A percentile compares a stretch with the other conserved stretches of the same genome.
These are phyloP conservation scores for Meda fulgida DNA, from an alignment of 2,797 vertebrate species.

Conservation along the genomic window DNA sequence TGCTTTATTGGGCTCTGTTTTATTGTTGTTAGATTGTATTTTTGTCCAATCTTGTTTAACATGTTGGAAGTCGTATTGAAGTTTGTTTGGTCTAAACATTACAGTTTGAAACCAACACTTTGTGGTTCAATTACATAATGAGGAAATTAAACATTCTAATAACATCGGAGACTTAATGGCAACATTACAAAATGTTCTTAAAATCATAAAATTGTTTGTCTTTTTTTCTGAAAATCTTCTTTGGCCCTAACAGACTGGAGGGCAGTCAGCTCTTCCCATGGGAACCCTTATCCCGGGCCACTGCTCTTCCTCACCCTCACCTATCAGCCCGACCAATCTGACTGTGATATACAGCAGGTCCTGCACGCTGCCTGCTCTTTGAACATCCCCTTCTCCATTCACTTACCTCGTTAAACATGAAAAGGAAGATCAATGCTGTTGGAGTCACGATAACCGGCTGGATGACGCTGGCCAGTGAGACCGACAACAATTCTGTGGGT, in stretches of 20 bases:
- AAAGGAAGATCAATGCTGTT: conserved; percentile 88
- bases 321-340: conserved; percentile 90
- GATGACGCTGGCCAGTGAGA: conserved; percentile 70
- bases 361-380: conserved; percentile 80
- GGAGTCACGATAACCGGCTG: conserved; percentile 80
- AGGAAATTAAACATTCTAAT: neutral
- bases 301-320: conserved; percentile 86
- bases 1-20: neutral
- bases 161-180: neutral
- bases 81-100: neutral
- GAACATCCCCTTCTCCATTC: conserved; percentile 80
- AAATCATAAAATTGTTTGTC: neutral
- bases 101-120: neutral
- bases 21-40: neutral
- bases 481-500: neutral
- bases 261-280: conserved; percentile 40
- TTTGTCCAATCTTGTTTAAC: neutral
- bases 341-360: conserved; percentile 89
- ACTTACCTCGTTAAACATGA: conserved; percentile 95
- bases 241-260: conserved; percentile 44
- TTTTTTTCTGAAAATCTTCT: neutral
- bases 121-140: neutral
- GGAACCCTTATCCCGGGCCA: conserved; percentile 78
- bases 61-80: neutral
- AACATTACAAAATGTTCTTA: neutral